These are phyloP conservation scores for Lucilia cuprina DNA, from an alignment of 1,140 invertebrate genomes.

Conservation along the genomic window DNA sequence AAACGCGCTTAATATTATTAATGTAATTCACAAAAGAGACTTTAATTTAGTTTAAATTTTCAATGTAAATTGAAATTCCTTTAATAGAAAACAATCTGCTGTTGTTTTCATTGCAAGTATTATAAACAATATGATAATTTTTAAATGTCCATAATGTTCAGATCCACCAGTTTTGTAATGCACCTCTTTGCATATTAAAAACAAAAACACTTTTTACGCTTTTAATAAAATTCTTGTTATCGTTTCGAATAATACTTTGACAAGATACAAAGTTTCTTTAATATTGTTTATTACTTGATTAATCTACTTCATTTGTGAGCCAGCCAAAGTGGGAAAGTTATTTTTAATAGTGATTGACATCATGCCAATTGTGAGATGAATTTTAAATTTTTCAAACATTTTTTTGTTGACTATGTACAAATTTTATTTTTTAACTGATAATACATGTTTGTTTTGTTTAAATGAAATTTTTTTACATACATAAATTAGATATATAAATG, in stretches of 20 bases:
- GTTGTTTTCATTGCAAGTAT: too few species aligned
- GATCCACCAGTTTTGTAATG: neutral
- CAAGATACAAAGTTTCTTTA: neutral
- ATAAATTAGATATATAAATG: constrained; percentile 31
- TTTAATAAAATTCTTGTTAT: neutral
- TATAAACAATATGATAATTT: neutral
- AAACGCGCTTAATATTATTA: neutral
- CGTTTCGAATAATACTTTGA: neutral
- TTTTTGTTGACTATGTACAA: neutral
- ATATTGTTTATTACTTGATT: neutral
- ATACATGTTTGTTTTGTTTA: neutral
- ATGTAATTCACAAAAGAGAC: neutral
- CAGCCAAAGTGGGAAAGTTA: constrained; percentile 9
- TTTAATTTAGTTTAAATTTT: neutral
- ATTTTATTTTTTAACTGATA: constrained; percentile 18
- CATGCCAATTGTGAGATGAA: constrained; percentile 26
- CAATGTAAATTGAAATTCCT: neutral
- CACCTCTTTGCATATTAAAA: neutral
- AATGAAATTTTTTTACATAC: neutral
- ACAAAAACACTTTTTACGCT: neutral
- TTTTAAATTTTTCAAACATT: neutral
- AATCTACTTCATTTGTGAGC: neutral
- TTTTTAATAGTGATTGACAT: constrained; percentile 3
- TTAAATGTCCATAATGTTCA: neutral
- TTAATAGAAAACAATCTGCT: neutral